phyloP scores from a whole-genome alignment of 2,888 invertebrate genomes.

The Camptogramma bilineatum region DNA sequence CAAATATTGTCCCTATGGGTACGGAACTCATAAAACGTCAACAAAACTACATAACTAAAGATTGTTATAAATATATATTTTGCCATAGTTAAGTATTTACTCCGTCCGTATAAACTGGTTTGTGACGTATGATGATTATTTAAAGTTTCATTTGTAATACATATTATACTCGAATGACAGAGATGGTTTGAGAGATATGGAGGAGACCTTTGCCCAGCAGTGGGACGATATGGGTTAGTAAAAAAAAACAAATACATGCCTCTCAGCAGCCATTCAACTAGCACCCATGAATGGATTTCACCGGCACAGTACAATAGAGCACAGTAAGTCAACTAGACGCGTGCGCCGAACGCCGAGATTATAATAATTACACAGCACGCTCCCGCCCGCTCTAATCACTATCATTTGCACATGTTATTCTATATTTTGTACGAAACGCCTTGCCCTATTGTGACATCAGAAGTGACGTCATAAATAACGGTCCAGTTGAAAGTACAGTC shows the following conservation, averaged over 20 bases:
- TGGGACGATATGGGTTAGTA: too few species aligned
- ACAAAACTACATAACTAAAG: neutral
- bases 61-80: too few species aligned
- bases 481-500: slow-evolving; percentile 19
- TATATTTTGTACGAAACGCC: slow-evolving; percentile 75
- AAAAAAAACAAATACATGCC: neutral
- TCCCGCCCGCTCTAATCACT: slow-evolving; percentile 73
- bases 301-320: slow-evolving; percentile 45
- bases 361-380: slow-evolving; percentile 82
- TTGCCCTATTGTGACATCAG: slow-evolving; percentile 58
- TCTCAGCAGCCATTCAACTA: slow-evolving; percentile 31
- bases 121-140: too few species aligned
- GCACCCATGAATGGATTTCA: slow-evolving; percentile 33
- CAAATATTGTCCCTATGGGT: neutral
- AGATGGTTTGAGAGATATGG: too few species aligned
- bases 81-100: too few species aligned
- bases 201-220: too few species aligned
- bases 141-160: too few species aligned
- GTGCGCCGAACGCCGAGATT: slow-evolving; percentile 67
- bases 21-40: neutral
- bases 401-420: slow-evolving; percentile 83
- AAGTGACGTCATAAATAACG: slow-evolving; percentile 25
- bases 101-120: too few species aligned
- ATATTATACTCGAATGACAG: too few species aligned
- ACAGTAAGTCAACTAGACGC: slow-evolving; percentile 47